These are phyloP conservation scores for Sebastes kiyomatsui DNA, from an alignment of 2,797 vertebrate species.

Conservation along the genomic window DNA sequence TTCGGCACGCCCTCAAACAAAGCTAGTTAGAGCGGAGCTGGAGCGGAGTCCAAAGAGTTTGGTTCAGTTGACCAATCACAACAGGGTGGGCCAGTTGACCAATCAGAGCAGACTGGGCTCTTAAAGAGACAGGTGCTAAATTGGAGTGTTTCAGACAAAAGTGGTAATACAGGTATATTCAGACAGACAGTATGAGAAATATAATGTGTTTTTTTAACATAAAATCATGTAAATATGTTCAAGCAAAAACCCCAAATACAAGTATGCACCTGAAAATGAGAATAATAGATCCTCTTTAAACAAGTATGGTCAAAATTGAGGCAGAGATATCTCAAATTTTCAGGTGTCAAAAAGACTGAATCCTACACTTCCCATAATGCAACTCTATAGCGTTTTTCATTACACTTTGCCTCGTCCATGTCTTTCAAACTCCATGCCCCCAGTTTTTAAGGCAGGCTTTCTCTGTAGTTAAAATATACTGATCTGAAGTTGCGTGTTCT, in stretches of 20 bases:
- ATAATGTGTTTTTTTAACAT: background rate
- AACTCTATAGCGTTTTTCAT: background rate
- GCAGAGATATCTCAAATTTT: background rate
- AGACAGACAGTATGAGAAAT: background rate
- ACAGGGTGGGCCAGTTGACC: too few relatives aligned
- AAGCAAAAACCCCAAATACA: background rate
- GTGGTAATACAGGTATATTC: rapidly evolving
- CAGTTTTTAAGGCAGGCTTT: background rate
- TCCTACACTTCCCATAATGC: background rate
- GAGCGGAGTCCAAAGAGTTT: too few relatives aligned
- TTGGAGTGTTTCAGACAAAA: too few relatives aligned
- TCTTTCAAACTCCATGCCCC: background rate
- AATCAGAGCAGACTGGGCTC: too few relatives aligned
- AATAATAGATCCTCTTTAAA: background rate
- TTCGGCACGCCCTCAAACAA: too few relatives aligned
- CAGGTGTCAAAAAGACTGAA: background rate
- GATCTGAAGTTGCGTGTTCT: background rate
- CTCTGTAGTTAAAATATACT: background rate
- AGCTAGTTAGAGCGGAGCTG: too few relatives aligned
- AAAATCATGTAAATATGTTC: background rate
- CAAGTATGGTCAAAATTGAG: background rate
- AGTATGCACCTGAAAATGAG: background rate
- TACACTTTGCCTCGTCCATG: background rate
- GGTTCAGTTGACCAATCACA: too few relatives aligned
- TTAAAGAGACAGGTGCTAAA: background rate